Evolutionary conservation across 2,797 vertebrate genomes (phyloP).

Genomic region (Characodon lateralis): DNA sequence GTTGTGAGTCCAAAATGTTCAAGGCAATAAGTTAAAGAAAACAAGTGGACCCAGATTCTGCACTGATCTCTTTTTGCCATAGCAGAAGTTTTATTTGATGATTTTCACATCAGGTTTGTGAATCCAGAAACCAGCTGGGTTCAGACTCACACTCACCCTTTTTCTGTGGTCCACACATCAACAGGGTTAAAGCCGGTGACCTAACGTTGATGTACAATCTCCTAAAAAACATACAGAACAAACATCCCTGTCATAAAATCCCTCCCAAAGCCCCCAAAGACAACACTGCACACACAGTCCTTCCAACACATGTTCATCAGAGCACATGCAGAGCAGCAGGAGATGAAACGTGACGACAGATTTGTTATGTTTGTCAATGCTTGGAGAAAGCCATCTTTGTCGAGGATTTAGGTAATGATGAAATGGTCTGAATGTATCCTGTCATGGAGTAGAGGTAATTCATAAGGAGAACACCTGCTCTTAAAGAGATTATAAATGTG

Average conservation of each 20-base stretch:
- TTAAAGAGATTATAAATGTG: neutral
- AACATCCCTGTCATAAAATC: neutral
- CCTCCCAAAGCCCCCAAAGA: neutral
- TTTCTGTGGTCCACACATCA: neutral
- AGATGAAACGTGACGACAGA: conserved; percentile 27
- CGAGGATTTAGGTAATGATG: conserved; percentile 14
- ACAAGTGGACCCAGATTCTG: neutral
- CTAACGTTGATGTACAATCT: conserved; percentile 21
- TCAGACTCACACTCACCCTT: too few species aligned
- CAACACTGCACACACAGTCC: neutral
- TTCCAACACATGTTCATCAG: conserved; percentile 1
- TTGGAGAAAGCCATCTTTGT: conserved; percentile 33
- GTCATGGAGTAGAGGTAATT: conserved; percentile 28
- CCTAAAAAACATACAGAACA: conserved; percentile 1
- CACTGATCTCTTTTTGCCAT: too few species aligned
- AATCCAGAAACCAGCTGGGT: neutral
- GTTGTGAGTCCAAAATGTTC: neutral
- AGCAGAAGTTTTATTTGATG: neutral
- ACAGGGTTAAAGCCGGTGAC: conserved; percentile 6
- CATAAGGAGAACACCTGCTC: conserved; percentile 41
- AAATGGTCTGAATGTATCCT: conserved; percentile 16
- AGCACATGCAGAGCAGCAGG: neutral
- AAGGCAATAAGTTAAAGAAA: too few species aligned
- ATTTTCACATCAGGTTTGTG: neutral
- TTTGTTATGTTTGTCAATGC: conserved; percentile 34